Evolutionary conservation across 2,888 invertebrate species (phyloP).

Genomic region (Ganaspis brasiliensis): DNA sequence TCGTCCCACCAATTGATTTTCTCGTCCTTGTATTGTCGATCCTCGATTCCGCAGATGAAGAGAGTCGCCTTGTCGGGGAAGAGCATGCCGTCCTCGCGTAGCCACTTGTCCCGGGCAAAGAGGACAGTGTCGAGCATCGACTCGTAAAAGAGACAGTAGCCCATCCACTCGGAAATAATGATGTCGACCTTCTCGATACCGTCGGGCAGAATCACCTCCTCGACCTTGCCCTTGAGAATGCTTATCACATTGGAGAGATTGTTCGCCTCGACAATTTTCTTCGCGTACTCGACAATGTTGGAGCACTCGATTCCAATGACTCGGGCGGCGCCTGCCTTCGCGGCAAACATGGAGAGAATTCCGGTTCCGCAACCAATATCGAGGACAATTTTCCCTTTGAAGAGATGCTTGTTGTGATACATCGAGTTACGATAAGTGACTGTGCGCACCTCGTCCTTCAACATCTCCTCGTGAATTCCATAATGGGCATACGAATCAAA

Average conservation of each 20-base stretch:
- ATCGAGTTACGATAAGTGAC: constrained; percentile 99
- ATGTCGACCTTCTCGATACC: constrained; percentile 94
- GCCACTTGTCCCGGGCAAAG: constrained; percentile 98
- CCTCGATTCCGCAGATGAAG: constrained; percentile 96
- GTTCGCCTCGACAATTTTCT: constrained; percentile 95
- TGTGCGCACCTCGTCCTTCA: constrained; percentile 99
- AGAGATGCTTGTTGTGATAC: constrained; percentile 99
- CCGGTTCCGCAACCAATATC: constrained; percentile 99
- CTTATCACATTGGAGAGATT: constrained; percentile 90
- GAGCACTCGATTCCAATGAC: constrained; percentile 99
- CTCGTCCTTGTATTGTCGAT: constrained; percentile 99
- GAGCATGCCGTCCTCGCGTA: constrained; percentile 93
- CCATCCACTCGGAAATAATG: constrained; percentile 92
- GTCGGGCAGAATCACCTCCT: constrained; percentile 96
- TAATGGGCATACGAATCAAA: constrained; percentile 99
- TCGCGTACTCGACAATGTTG: constrained; percentile 98
- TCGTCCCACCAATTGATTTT: constrained; percentile 99
- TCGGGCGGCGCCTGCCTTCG: constrained; percentile 97
- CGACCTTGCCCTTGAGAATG: constrained; percentile 95
- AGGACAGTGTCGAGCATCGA: constrained; percentile 99
- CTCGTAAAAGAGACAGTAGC: constrained; percentile 97
- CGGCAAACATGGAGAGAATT: constrained; percentile 99
- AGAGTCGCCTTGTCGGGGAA: constrained; percentile 97
- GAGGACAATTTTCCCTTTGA: constrained; percentile 94
- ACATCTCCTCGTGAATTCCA: constrained; percentile 99